Percentiles rank a stretch among this genome's conserved stretches.
Evolutionary conservation across 1,140 invertebrate species (phyloP).

Genomic region (Pygmarrhopalites habei): DNA sequence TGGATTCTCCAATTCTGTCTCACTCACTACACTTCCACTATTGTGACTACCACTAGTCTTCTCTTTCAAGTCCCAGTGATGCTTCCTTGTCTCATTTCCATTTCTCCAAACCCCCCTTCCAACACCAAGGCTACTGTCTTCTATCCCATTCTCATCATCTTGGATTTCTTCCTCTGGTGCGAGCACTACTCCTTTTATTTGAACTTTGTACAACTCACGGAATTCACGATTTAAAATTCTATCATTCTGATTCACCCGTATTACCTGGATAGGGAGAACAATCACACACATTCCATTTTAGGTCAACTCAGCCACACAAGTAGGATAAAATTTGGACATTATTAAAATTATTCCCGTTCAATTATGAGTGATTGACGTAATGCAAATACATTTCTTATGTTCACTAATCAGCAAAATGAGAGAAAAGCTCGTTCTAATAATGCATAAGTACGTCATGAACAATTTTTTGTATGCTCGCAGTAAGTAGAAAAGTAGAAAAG

Average conservation of each 20-base stretch:
- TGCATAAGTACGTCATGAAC: no score
- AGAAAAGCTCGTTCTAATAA: no score
- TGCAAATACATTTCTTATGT: no score
- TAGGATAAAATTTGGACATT: no score
- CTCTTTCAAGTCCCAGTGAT: background rate
- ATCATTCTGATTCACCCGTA: constrained; percentile 65
- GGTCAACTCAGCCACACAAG: no score
- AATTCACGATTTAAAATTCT: constrained; percentile 85
- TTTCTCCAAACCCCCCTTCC: background rate
- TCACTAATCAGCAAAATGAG: no score
- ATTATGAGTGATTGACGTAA: no score
- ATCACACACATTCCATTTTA: no score
- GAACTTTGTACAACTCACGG: constrained; percentile 70
- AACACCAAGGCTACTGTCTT: constrained; percentile 2
- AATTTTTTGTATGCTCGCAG: no score
- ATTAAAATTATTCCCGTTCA: no score
- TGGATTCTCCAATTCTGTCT: background rate
- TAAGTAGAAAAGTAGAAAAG: no score
- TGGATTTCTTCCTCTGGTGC: constrained; percentile 10
- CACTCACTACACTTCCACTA: background rate
- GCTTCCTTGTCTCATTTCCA: background rate
- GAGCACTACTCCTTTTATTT: constrained; percentile 65
- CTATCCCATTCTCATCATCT: background rate
- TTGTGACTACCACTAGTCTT: background rate
- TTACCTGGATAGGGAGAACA: no score